Evolutionary conservation across 2,888 invertebrate species (phyloP), one percentile per base, ranked within the genome.

Genomic region (Ophion slaviceki): DNA sequence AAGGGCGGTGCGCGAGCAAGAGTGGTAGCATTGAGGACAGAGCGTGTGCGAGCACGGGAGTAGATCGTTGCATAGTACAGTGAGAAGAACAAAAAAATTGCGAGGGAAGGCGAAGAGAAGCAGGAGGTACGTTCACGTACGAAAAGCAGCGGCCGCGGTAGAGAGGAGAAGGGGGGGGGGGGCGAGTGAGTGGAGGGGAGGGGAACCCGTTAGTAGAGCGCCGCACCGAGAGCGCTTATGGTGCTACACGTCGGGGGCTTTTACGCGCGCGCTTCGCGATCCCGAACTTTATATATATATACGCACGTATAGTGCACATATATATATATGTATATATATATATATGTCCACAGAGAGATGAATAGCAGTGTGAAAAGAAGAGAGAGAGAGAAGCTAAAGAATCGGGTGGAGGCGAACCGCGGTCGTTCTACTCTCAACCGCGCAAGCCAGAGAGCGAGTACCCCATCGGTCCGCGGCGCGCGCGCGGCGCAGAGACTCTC

Each of bases 401-500:
- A 79, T 71, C 78, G 86, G 53, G 86, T 84, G 87, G 84, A 70
- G 64, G 79, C 66, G 82, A 80, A 79, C 84, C 71, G 85, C 77
- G 86, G 57, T 83, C 67, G 87, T 83, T 87, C 80, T 88, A 88
- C 64, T 83, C 61, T 40, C 40, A 85, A 82, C 84, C 78, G 86
- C 81, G 87, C 77, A 87, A 89, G 88, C 85, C 88, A 83, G 87
- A 86, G 88, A 84, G 85, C 74, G 84, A 79, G 80, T 79, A 84
- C 75, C 67, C 75, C 71, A 80, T 76, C 76, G 80, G 74, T 77
- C 47, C 72, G 80, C 75, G 80, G 53, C 59, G 71, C 71, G 71
- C 66, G 87, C 87, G 87, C 88, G 90, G 90, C 91, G 90, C 89
- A 92, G 95, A 95, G 95, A 95, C 95, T 95, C 95, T 95, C 95